A percentile compares a stretch with the other conserved stretches of the same genome.
Conservation (phyloP, 2,797 vertebrate species). For the Todus mexicanus region DNA sequence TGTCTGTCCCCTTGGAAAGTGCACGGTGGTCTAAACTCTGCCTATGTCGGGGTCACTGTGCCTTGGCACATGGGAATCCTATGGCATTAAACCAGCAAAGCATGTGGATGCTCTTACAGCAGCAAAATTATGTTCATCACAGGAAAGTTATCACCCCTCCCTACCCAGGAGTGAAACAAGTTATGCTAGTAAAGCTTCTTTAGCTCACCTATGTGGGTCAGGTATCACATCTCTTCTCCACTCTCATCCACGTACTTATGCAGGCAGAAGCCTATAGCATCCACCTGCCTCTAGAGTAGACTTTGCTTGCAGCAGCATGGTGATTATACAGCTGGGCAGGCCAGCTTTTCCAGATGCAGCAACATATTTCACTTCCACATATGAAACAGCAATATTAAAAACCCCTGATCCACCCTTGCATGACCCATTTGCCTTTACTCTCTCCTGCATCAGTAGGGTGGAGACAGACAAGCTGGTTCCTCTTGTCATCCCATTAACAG, state of each 20-base stretch:
- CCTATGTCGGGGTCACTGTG: accelerated
- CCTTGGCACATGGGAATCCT: neutral
- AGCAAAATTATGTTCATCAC: conserved; percentile 32
- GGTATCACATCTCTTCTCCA: conserved; percentile 10
- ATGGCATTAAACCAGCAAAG: neutral
- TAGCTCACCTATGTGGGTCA: conserved; percentile 50
- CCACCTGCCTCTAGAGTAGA: conserved; percentile 3
- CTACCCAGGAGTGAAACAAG: conserved; percentile 23
- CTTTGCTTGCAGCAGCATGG: conserved; percentile 12
- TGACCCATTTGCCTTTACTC: conserved; percentile 53
- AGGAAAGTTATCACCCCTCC: conserved; percentile 49
- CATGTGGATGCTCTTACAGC: conserved; percentile 14
- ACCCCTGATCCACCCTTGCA: conserved; percentile 27
- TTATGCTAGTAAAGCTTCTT: conserved; percentile 48
- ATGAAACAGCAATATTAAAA: conserved; percentile 48
- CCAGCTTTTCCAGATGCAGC: conserved; percentile 55
- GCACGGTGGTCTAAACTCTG: neutral
- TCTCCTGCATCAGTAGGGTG: conserved; percentile 13
- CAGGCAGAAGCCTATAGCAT: conserved; percentile 21
- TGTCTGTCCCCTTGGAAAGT: neutral
- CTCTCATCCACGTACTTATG: conserved; percentile 34
- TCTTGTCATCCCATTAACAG: neutral
- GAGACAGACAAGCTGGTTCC: conserved; percentile 6
- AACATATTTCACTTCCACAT: conserved; percentile 45
- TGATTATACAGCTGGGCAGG: conserved; percentile 50